phyloP scores from a whole-genome alignment of 64 coral and sea anemone genomes.

The Dendronephthya gigantea region DNA sequence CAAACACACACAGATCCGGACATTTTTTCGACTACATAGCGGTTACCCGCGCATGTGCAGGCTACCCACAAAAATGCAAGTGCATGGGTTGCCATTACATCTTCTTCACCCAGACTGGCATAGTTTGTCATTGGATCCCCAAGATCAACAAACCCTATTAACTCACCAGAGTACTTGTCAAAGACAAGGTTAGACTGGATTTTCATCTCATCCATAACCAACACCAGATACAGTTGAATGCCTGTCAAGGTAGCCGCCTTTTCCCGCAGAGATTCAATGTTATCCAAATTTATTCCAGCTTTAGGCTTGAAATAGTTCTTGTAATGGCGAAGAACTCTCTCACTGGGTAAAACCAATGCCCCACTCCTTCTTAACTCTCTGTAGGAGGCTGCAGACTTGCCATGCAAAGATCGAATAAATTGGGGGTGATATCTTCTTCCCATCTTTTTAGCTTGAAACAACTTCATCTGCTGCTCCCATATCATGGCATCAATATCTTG shows the following conservation, averaged over 20 bases:
- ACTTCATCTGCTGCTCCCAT: not conserved
- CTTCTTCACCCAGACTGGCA: not conserved
- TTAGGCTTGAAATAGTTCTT: constrained; percentile 17
- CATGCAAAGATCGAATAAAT: not conserved
- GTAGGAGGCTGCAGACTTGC: not conserved
- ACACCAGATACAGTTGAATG: not conserved
- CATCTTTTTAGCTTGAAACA: not conserved
- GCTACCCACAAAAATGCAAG: constrained; percentile 10
- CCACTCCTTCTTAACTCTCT: constrained; percentile 18
- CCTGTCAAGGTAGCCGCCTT: not conserved
- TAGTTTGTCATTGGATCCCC: constrained; percentile 20
- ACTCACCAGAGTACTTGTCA: constrained; percentile 25
- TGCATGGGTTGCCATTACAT: constrained; percentile 31
- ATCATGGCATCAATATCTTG: not conserved
- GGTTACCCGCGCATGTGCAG: too few species aligned
- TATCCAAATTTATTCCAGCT: not conserved
- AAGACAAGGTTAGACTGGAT: constrained; percentile 18
- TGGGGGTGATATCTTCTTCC: not conserved
- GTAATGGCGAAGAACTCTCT: not conserved
- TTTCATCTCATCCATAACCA: constrained; percentile 30
- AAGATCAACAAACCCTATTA: constrained; percentile 28
- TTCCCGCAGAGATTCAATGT: not conserved
- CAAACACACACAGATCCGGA: too few species aligned
- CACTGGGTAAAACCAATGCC: constrained; percentile 7
- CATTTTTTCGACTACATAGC: too few species aligned